Evolutionary conservation across 1,140 invertebrate genomes (phyloP), one percentile per base, ranked within the genome.

Genomic region (Philopotamus ludificatus): DNA sequence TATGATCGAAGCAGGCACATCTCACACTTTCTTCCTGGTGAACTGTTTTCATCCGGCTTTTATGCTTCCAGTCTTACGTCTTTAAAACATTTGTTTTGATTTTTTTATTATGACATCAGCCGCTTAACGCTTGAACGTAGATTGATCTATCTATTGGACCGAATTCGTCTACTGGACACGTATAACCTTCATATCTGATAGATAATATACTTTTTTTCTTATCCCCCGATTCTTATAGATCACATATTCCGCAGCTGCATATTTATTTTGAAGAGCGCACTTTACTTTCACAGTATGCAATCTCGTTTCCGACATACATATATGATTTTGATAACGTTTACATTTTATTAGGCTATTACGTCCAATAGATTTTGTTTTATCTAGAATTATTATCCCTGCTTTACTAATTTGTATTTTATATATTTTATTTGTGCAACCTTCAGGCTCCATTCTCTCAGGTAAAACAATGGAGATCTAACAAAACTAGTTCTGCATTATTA

Each of bases 391-490:
- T 57, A 15, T 50, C 64, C 68, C 65, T 63, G 65, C 65, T 70
- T 70, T 58, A 70, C 65, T 68, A 71, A 67, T 68, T 72, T 68
- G 57, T 71, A 66, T 69, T 67, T 71, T 72, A 59, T 60, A 71
- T 67, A 70, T 71, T 67, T 70, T 22, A 67, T 66, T 70, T 72
- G 64, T 80, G 84, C 84, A 82, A 83, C 82, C 82, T 80, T 79
- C 84, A 87, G 85, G 85, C 85, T 85, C 85, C 80, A 86, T 86
- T 82, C 80, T 87, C 80, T 86, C 85, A 87, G 85, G 85, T 87
- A 87, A 87, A 79, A 79, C 55, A 58, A 70, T 67, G 65, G 68
- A 67, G 65, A 65, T 67, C 61, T 65, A 63, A 70, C 41, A 54
- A 42, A 66, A 34, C 58, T 66, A 70, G 64, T 55, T 66, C 60